Base-by-base conservation (phyloP, 1,140 invertebrate species). In the Drosophila parabipectinata region DNA sequence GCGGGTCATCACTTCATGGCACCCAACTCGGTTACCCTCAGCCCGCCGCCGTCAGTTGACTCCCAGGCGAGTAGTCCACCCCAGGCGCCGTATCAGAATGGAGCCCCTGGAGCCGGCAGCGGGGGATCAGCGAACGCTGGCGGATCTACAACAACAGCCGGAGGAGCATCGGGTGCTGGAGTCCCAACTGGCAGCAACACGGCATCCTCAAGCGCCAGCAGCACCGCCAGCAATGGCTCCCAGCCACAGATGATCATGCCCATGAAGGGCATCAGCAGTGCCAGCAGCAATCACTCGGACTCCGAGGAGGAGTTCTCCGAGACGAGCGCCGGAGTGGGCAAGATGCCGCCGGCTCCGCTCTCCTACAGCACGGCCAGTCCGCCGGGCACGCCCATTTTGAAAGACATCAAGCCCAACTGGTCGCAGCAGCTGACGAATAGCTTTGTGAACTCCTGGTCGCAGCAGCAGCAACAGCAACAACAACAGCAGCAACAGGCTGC, bases 41-140 rank as follows among this genome's bases (percentile, higher is more conserved):
- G 97, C 85, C 97, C 97, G 32, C 97, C 97, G 10, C 97, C 97
- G 0, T 97, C 97, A 5, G 94, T 97, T 5, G 96, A 97, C 87
- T 97, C 97, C 79, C 97, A 97, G 69, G 95, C 96, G 6, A 96
- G 96, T 34, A 97, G 96, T 67, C 97, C 97, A 6, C 96, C 96
- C 41, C 95, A 97, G 91, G 72, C 79, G 2, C 61, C 84, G 1
- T 82, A 91, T 39, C 84, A 90, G 47, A 85, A 48, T 15, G 69
- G 57, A 8, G 64, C 44, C 9, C n/a, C 41, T 41, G 50, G 30
- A 10, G 56, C 37, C 44, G 51, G 67, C n/a, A 32, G 55, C 10
- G 45, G 64, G 24, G 54, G 56, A 44, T 44, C 50, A 21, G 28
- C 51, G 10, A 52, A 32, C 9, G 64, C 62, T 2, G 50, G 26